Percentiles rank a stretch among this genome's conserved stretches.
These are phyloP conservation scores for Pterocles orientalis DNA, from an alignment of 2,113 vertebrate genomes.

Conservation along the genomic window DNA sequence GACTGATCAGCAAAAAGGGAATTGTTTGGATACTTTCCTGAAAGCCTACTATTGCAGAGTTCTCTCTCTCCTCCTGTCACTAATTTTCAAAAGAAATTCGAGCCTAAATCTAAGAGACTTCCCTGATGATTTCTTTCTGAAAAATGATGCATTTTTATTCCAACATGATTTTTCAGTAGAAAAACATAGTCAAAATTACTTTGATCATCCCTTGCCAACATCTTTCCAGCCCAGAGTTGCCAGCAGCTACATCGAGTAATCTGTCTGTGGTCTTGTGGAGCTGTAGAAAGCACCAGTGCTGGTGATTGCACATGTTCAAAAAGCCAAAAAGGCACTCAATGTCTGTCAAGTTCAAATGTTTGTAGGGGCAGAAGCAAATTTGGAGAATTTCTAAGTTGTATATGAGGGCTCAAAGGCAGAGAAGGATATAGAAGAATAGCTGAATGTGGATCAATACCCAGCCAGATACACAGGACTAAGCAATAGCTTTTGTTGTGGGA, in stretches of 20 bases:
- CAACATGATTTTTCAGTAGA: background rate
- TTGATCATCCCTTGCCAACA: background rate
- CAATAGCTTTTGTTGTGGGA: background rate
- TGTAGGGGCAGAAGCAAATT: background rate
- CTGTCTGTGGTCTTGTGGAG: background rate
- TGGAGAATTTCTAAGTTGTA: background rate
- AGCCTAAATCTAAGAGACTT: background rate
- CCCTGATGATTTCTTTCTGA: background rate
- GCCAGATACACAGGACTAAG: background rate
- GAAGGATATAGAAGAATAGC: background rate
- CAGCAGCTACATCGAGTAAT: fast-evolving
- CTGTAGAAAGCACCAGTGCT: fast-evolving
- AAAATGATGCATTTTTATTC: background rate
- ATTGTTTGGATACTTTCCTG: background rate
- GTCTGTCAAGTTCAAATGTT: background rate
- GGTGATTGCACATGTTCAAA: fast-evolving
- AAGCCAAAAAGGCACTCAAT: background rate
- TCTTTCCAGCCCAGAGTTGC: background rate
- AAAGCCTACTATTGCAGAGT: background rate
- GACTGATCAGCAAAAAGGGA: background rate
- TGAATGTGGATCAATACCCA: background rate
- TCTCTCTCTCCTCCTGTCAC: background rate
- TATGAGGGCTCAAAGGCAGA: background rate
- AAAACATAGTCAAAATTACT: background rate
- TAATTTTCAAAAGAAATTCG: conserved; percentile 24